Evolutionary conservation across 2,797 vertebrate genomes (phyloP), one percentile per base, ranked within the genome.

Genomic region (Rhinatrema bivittatum): DNA sequence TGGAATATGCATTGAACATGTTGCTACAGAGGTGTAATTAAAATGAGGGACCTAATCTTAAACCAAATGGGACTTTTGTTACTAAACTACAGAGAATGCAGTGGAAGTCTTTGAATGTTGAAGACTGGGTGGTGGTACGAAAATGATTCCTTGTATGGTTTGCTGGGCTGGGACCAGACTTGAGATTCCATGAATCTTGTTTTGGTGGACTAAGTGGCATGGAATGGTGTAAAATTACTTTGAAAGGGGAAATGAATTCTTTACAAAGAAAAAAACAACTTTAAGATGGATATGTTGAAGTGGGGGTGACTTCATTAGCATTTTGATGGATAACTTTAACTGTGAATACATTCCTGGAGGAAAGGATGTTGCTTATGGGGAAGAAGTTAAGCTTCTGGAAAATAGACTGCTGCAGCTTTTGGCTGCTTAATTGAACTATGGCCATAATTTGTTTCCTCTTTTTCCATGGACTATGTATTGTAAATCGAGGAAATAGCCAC

Each of bases 1-100:
- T 99, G 87, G 90, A 93, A 45, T 99, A 98, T 46, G 93, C 94
- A 29, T 79, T 99, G 53, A 94, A 96, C 70, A 97, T 99, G 94
- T 86, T 99, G 22, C 78, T 94, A 69, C 92, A 97, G 73, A 84
- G 91, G 48, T 90, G 87, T 76, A 95, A 88, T 74, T 95, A 74
- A 90, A 42, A 18, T 39, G 24, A 39, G 48, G 29, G 37, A 28
- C 19, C 28, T 42, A 12, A 20, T n/a, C 15, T 32, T 49, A 69
- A 54, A 70, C 53, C 38, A 59, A 51, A 62, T 27, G 26, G 62
- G 63, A 72, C 41, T 25, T 17, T 54, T 39, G 74, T 71, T 56
- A 72, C 65, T 42, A 40, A 59, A 54, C 56, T 59, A 36, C 62
- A 63, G 59, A 58, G 56, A 57, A 59, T 42, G 47, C 62, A 38